Base-by-base conservation (phyloP, 2,113 vertebrate genomes). In the Prionailurus viverrinus region DNA sequence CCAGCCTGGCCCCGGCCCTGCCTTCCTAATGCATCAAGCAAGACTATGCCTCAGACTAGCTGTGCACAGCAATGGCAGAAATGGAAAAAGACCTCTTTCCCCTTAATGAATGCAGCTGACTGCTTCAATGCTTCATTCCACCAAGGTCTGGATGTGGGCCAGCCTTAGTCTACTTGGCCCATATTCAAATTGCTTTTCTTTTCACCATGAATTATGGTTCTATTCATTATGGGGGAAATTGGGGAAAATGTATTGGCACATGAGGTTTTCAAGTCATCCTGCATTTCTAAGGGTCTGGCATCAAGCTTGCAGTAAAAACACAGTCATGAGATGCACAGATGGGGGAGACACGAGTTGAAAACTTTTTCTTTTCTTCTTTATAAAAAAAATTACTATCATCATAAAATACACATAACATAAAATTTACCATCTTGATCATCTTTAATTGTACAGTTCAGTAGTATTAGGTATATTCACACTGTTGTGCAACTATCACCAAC, bases 111-210 rank as follows among this genome's bases (percentile, higher is more conserved):
- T 84, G 51, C 36, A 41, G 33, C 81, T 55, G n/a, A 91, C 68
- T 91, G 29, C 73, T 66, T 85, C 53, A 41, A 58, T 31, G n/a
- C 11, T 63, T 86, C n/a, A 29, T 71, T 80, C 65, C 53, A 69
- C 19, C 2, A 19, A 41, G 51, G 41, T 45, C n/a, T 96, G 41
- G 65, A 45, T 71, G 16, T 18, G 8, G 53, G 51, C 53, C 73
- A 80, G 73, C n/a, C 65, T 55, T 25, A 23, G 55, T 73, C 81
- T 73, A 65, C 27, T 79, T 80, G n/a, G 73, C 53, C n/a, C 33
- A 73, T 31, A 76, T 65, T 86, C 92, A 86, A 73, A 73, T 55
- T 79, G 68, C 68, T 88, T 88, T 89, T 84, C n/a, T 88, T 73
- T 78, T 89, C 14, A 48, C 21, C 65, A 45, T 94, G 73, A 80